Evolutionary conservation across 2,797 vertebrate genomes (phyloP).

Genomic region (Enteromius mattozi): DNA sequence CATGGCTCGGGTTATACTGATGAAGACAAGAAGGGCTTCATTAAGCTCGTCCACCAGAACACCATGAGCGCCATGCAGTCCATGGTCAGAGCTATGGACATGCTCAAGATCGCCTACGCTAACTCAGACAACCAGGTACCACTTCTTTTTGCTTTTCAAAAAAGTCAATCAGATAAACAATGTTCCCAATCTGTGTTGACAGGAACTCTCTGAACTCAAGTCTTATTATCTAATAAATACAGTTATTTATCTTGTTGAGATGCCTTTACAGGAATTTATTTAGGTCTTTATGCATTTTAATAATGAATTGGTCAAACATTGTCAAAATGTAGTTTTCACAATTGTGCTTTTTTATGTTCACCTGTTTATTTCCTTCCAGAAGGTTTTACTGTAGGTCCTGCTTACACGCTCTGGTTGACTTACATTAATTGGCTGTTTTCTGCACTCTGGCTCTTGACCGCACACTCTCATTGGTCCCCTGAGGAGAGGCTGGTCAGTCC

Average conservation of each 20-base stretch:
- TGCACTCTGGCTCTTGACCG: neutral
- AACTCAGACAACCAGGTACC: conserved; percentile 55
- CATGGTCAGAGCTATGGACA: conserved; percentile 87
- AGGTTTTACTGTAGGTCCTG: neutral
- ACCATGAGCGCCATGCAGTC: conserved; percentile 88
- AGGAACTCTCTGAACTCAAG: neutral
- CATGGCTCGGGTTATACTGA: conserved; percentile 89
- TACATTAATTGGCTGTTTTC: conserved; percentile 18
- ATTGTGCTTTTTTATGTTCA: neutral
- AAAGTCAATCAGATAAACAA: neutral
- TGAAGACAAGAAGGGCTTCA: conserved; percentile 86
- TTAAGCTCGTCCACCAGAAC: conserved; percentile 88
- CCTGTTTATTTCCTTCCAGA: neutral
- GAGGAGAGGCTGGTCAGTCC: neutral
- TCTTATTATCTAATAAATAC: neutral
- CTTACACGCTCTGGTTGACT: neutral
- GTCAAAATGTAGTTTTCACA: neutral
- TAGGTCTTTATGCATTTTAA: neutral
- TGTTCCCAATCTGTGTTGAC: neutral
- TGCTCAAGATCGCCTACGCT: conserved; percentile 79
- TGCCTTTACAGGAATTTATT: neutral
- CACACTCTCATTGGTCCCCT: conserved; percentile 11
- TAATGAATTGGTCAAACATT: neutral
- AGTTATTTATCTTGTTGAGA: neutral
- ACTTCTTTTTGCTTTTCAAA: neutral